Conservation (phyloP, 1,140 invertebrate species). For the Dendroctonus ponderosae region DNA sequence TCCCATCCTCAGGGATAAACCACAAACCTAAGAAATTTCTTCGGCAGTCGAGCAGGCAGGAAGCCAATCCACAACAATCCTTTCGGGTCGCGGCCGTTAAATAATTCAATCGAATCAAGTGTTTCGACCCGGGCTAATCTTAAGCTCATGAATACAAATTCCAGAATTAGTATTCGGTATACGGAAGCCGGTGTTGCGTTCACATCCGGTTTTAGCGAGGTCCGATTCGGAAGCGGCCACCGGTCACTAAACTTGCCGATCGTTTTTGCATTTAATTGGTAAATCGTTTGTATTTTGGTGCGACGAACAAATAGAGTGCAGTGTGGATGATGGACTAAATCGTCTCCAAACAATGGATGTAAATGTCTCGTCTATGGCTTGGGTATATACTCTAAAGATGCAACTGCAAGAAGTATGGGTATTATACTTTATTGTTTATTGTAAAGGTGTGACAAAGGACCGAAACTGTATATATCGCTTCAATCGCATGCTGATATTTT, state of each 20-base stretch:
- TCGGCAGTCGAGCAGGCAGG: neutral
- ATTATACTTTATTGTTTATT: too few relatives aligned
- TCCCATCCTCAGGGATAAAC: too few relatives aligned
- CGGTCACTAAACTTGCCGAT: slow-evolving; percentile 26
- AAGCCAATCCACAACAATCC: slow-evolving; percentile 25
- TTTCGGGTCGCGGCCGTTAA: slow-evolving; percentile 26
- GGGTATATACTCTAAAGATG: too few relatives aligned
- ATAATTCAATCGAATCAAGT: slow-evolving; percentile 33
- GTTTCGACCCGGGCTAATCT: slow-evolving; percentile 32
- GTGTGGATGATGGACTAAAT: neutral
- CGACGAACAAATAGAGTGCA: too few relatives aligned
- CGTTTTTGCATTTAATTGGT: slow-evolving; percentile 26
- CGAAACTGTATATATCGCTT: too few relatives aligned
- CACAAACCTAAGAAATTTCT: too few relatives aligned
- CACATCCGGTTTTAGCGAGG: slow-evolving; percentile 26
- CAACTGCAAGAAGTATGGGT: too few relatives aligned
- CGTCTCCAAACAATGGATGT: too few relatives aligned
- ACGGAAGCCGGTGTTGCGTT: slow-evolving; percentile 24
- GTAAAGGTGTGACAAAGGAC: too few relatives aligned
- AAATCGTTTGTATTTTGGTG: too few relatives aligned
- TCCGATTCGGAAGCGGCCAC: slow-evolving; percentile 21
- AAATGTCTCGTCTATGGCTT: too few relatives aligned
- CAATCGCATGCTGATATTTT: too few relatives aligned
- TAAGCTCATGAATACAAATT: slow-evolving; percentile 34
- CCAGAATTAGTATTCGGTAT: slow-evolving; percentile 32